Evolutionary conservation across 2,797 vertebrate species (phyloP).

Genomic region (Gobio occitaniae): DNA sequence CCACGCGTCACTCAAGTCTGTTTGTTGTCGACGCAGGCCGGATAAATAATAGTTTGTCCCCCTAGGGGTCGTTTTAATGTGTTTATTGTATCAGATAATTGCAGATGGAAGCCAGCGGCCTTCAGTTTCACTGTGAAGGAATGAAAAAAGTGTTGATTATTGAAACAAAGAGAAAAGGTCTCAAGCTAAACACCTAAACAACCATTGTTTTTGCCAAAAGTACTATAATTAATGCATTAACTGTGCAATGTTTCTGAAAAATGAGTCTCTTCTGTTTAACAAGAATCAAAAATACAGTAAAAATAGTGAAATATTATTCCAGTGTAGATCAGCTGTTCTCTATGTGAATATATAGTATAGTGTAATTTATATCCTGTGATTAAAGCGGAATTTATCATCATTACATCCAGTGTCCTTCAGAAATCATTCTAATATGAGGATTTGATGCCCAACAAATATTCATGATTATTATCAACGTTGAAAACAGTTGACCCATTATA

Average conservation of each 20-base stretch:
- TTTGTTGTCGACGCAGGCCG: background rate
- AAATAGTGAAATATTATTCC: background rate
- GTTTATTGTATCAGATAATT: constrained; percentile 6
- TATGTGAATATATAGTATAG: background rate
- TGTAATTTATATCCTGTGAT: background rate
- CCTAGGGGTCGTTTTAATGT: background rate
- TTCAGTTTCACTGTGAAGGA: background rate
- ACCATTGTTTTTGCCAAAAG: background rate
- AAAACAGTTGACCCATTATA: too few relatives aligned
- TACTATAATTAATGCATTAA: background rate
- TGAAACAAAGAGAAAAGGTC: background rate
- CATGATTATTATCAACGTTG: too few relatives aligned
- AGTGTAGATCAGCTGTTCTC: background rate
- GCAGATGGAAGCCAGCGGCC: background rate
- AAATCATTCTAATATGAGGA: too few relatives aligned
- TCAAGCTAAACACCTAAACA: background rate
- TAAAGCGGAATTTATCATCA: too few relatives aligned
- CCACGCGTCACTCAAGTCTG: background rate
- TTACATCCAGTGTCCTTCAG: too few relatives aligned
- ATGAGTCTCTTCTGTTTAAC: background rate
- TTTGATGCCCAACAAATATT: too few relatives aligned
- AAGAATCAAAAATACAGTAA: background rate
- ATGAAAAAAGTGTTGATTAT: background rate
- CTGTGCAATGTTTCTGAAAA: background rate
- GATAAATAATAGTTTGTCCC: background rate